These are phyloP conservation scores for Hydraecia micacea DNA, from an alignment of 2,888 invertebrate genomes.

Conservation along the genomic window DNA sequence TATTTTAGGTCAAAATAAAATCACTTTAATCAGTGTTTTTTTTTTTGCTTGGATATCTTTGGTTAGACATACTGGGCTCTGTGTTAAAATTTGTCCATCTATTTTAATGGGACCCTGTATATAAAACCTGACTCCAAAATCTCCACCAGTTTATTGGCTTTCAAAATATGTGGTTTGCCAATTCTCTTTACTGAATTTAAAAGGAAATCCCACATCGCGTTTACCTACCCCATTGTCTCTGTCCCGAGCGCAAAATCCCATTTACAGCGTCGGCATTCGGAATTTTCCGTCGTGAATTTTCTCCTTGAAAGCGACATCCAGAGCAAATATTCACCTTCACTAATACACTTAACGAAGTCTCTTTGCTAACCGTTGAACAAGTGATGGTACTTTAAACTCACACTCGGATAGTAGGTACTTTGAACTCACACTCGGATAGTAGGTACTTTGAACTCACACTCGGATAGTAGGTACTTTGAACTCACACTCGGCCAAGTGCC, in stretches of 20 bases:
- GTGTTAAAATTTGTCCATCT: too few species aligned
- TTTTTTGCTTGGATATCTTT: too few species aligned
- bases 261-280: constrained; percentile 42
- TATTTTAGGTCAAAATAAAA: too few species aligned
- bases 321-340: constrained; percentile 58
- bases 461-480: constrained; percentile 27
- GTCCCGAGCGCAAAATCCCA: constrained; percentile 43
- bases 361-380: constrained; percentile 57
- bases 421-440: constrained; percentile 37
- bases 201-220: constrained; percentile 49
- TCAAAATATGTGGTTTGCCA: constrained; percentile 31
- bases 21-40: too few species aligned
- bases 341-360: constrained; percentile 61
- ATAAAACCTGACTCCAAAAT: constrained; percentile 9
- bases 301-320: constrained; percentile 45
- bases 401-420: constrained; percentile 26
- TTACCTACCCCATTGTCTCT: constrained; percentile 42
- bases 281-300: constrained; percentile 50
- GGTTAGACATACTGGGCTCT: too few species aligned
- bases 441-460: constrained; percentile 49
- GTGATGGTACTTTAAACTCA: constrained; percentile 52
- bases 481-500: constrained; percentile 47
- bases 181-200: constrained; percentile 45
- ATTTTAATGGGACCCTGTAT: too few species aligned
- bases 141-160: constrained; percentile 29